A percentile compares a stretch with the other conserved stretches of the same genome.
Conservation (phyloP, 2,797 vertebrate genomes). For the Diplodus sargus region DNA sequence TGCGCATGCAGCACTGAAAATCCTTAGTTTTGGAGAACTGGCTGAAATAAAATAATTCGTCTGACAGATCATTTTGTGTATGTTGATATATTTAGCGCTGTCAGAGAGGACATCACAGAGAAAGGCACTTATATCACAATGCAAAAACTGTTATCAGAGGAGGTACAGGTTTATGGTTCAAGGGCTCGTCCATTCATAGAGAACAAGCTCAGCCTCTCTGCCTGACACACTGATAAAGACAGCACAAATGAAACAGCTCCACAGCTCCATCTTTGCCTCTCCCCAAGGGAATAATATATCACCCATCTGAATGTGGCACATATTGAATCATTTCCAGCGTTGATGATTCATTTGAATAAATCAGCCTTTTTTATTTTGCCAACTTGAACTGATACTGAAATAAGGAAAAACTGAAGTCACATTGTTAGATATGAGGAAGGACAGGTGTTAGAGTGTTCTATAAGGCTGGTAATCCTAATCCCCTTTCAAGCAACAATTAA, state of each 20-base stretch:
- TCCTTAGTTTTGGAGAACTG: conserved; percentile 74
- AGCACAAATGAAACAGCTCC: conserved; percentile 84
- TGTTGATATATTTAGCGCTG: conserved; percentile 82
- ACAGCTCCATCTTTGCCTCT: conserved; percentile 81
- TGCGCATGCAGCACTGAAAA: conserved; percentile 50
- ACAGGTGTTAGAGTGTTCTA: conserved; percentile 77
- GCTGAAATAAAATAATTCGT: conserved; percentile 75
- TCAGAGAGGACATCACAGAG: conserved; percentile 78
- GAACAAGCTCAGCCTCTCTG: conserved; percentile 84
- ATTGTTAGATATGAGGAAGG: conserved; percentile 70
- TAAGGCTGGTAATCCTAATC: conserved; percentile 78
- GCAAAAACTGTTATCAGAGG: conserved; percentile 84
- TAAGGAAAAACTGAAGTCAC: conserved; percentile 71
- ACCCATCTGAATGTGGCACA: conserved; percentile 84
- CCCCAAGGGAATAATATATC: conserved; percentile 84
- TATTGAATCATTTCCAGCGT: conserved; percentile 82
- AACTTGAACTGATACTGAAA: conserved; percentile 80
- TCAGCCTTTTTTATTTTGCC: conserved; percentile 80
- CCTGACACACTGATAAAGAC: conserved; percentile 86
- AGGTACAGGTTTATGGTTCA: conserved; percentile 86
- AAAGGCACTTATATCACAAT: conserved; percentile 84
- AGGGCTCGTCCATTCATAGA: conserved; percentile 85
- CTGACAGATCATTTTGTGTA: conserved; percentile 80
- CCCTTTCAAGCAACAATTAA: conserved; percentile 83
- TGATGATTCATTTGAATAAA: conserved; percentile 84